Percentiles rank a stretch among this genome's conserved stretches.
These are phyloP conservation scores for Nesospiza acunhae DNA, from an alignment of 2,113 vertebrate species.

Conservation along the genomic window DNA sequence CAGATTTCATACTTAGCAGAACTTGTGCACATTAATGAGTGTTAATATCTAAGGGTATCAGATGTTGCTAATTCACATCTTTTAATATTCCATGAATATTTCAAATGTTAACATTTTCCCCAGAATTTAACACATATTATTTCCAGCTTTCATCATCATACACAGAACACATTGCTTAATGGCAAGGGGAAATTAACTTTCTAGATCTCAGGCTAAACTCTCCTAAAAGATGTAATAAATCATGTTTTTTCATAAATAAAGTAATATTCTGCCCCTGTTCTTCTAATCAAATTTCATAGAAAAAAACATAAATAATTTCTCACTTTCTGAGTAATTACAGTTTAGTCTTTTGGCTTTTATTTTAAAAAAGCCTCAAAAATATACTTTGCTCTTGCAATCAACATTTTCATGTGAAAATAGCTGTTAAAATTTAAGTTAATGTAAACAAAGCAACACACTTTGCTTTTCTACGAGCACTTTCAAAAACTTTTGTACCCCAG, in stretches of 20 bases:
- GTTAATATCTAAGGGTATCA: constrained; percentile 7
- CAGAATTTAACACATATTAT: neutral
- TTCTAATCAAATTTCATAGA: neutral
- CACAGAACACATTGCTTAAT: neutral
- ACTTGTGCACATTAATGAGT: neutral
- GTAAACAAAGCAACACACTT: neutral
- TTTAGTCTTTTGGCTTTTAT: neutral
- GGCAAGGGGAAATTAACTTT: neutral
- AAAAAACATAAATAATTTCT: neutral
- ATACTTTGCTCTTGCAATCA: neutral
- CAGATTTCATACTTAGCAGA: constrained; percentile 25
- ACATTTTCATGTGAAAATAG: neutral
- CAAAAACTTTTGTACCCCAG: neutral
- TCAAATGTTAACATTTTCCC: constrained; percentile 8
- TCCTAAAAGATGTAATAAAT: neutral
- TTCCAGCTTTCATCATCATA: neutral
- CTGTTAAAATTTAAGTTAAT: neutral
- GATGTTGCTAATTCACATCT: constrained; percentile 10
- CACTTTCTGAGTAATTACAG: neutral
- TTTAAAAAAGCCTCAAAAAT: neutral
- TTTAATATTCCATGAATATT: constrained; percentile 19
- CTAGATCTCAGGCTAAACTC: neutral
- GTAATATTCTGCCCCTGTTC: neutral
- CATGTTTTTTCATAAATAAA: neutral
- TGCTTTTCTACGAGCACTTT: neutral